Conservation (phyloP, 2,797 vertebrate species). For the Mastacembelus armatus region DNA sequence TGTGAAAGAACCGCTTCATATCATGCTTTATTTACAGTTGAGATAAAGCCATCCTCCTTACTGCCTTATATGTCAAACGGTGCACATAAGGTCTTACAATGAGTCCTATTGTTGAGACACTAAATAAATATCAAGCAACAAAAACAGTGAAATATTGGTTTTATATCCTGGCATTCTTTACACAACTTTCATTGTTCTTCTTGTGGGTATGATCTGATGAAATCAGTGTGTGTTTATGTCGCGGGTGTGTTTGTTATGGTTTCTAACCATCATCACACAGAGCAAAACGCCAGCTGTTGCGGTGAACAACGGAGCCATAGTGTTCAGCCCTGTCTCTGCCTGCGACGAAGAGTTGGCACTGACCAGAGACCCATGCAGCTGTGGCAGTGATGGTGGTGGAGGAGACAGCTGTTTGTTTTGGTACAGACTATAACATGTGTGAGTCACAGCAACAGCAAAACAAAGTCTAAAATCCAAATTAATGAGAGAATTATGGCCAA, state of each 20-base stretch:
- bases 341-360: constrained; percentile 41
- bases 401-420: constrained; percentile 40
- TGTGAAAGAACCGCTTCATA: not conserved
- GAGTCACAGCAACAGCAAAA: constrained; percentile 24
- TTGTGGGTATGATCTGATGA: constrained; percentile 16
- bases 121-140: constrained; percentile 41
- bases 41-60: not conserved
- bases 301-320: constrained; percentile 57
- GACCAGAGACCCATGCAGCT: constrained; percentile 44
- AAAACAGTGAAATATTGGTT: too few relatives aligned
- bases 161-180: not conserved
- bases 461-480: not conserved
- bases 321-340: constrained; percentile 54
- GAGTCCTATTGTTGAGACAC: constrained; percentile 1
- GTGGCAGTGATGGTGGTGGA: not conserved
- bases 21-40: not conserved
- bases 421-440: not conserved
- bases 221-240: constrained; percentile 22
- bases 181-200: constrained; percentile 4
- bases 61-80: not conserved
- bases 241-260: constrained; percentile 21
- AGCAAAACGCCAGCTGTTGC: constrained; percentile 49
- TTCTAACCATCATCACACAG: constrained; percentile 29
- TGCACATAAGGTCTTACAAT: constrained; percentile 25
- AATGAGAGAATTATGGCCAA: too few relatives aligned